Evolutionary conservation across 2,888 invertebrate species (phyloP).

Genomic region (Scaptodrosophila latifasciaeformis): DNA sequence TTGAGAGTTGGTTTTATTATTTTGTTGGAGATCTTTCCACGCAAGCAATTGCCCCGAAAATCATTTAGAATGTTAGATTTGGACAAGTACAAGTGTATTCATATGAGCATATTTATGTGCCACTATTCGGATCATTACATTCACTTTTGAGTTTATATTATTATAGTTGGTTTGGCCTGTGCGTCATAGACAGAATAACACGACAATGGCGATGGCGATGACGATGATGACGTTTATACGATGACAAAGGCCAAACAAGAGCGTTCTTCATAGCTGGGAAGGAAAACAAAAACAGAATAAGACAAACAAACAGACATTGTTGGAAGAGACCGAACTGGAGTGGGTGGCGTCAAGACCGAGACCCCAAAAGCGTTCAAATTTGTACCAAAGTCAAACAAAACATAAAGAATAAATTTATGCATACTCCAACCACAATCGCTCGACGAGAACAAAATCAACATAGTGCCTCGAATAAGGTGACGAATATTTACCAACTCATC

Average conservation of each 20-base stretch:
- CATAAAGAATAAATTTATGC: conserved; percentile 60
- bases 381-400: conserved; percentile 57
- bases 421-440: conserved; percentile 43
- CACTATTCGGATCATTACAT: conserved; percentile 30
- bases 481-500: no score
- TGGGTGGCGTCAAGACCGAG: conserved; percentile 10
- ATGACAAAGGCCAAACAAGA: conserved; percentile 1
- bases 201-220: conserved; percentile 28
- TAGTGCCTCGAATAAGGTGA: background rate
- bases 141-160: conserved; percentile 30
- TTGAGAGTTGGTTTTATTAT: no score
- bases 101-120: conserved; percentile 26
- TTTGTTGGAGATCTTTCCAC: no score
- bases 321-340: background rate
- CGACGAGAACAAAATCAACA: conserved; percentile 11
- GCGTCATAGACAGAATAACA: no score
- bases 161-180: no score
- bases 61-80: no score
- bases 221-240: no score
- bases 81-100: no score
- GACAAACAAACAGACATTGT: background rate
- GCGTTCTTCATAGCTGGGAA: no score
- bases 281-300: background rate
- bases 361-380: conserved; percentile 27
- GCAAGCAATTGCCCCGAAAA: no score